These are phyloP conservation scores for Poecile atricapillus DNA, from an alignment of 2,113 vertebrate species.

Conservation along the genomic window DNA sequence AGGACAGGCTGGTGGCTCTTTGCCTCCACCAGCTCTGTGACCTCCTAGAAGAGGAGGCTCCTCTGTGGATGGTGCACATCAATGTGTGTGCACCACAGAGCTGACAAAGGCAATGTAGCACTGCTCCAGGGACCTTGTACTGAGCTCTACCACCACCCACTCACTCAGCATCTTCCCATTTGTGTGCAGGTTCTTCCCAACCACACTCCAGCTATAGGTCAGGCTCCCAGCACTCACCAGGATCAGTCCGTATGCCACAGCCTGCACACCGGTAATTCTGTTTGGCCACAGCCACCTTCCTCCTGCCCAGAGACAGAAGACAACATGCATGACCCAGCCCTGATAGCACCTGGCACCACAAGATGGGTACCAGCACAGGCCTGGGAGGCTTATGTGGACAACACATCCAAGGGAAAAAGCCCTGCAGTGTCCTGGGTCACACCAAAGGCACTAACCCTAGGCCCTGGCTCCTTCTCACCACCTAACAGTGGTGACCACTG, in stretches of 20 bases:
- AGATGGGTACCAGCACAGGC: background rate
- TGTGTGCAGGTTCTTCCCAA: background rate
- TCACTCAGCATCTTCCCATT: background rate
- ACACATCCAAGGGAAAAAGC: background rate
- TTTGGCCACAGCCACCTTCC: conserved; percentile 90
- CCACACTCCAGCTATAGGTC: background rate
- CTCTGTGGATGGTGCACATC: background rate
- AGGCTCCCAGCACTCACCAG: conserved; percentile 76
- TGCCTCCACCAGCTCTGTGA: background rate
- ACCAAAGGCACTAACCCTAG: background rate
- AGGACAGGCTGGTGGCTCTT: background rate
- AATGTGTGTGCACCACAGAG: background rate
- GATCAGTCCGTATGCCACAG: conserved; percentile 91
- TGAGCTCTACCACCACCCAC: background rate
- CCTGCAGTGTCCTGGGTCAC: background rate
- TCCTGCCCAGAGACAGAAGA: conserved; percentile 72
- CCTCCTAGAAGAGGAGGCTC: background rate
- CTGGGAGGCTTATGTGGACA: background rate
- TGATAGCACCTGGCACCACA: background rate
- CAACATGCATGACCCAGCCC: background rate
- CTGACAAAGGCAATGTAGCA: background rate
- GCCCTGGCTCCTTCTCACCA: background rate
- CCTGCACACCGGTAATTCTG: conserved; percentile 98
- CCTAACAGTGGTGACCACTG: fast-evolving
- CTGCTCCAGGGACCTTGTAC: background rate